phyloP scores from a whole-genome alignment of 2,797 vertebrate species.

The Heliangelus exortis region DNA sequence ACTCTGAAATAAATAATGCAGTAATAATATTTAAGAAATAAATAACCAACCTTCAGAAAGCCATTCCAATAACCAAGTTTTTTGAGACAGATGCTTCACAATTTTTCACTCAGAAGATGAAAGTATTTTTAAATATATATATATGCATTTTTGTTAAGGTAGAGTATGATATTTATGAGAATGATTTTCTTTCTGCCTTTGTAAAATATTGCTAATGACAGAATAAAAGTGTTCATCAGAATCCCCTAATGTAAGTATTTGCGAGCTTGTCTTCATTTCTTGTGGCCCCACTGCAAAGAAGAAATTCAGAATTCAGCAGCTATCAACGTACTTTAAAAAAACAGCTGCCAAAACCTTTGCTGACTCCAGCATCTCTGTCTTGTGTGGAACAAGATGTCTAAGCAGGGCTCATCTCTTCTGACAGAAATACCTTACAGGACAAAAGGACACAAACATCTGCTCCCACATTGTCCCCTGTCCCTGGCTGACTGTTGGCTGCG shows the following conservation, averaged over 20 bases:
- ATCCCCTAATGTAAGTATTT: not conserved
- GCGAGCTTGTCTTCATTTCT: not conserved
- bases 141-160: not conserved
- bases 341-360: not conserved
- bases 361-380: not conserved
- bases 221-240: not conserved
- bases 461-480: not conserved
- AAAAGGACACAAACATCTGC: not conserved
- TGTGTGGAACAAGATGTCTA: not conserved
- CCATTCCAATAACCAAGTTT: accelerated
- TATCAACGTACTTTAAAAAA: not conserved
- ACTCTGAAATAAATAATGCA: not conserved
- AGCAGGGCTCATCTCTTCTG: not conserved
- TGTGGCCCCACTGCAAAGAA: not conserved
- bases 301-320: not conserved
- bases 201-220: not conserved
- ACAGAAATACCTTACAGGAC: not conserved
- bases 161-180: not conserved
- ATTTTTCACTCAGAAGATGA: not conserved
- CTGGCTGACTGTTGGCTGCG: not conserved
- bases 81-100: not conserved
- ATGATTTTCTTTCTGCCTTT: not conserved
- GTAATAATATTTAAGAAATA: not conserved
- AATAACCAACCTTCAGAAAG: not conserved
- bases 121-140: not conserved